Base-by-base conservation (phyloP, 53 echinoderm and acorn worm species). In the Stichopus horrens region DNA sequence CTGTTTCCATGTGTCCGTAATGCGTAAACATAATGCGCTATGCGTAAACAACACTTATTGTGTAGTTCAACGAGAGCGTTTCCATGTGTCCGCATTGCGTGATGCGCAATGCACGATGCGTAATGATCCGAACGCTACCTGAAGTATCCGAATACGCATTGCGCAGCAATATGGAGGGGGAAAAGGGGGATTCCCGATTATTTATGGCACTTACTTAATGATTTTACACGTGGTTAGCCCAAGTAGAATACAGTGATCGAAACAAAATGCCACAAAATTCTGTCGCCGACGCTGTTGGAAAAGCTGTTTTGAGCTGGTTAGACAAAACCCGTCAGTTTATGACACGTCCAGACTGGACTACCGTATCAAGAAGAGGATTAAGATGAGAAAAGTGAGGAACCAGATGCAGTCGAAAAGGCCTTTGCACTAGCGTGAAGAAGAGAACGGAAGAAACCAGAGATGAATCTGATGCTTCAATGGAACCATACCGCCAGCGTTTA, bases 321-420 rank as follows among this genome's bases (percentile, higher is more conserved):
- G 78, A 77, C 68, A 77, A 77, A 77, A 77, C 78, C 53, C 78
- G 78, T 77, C 78, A 77, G 53, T 77, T 7, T 53, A 77, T 77
- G 53, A 53, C 78, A 77, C 78, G 78, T 52, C 52, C 78, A 77
- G 78, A 77, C 53, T 9, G 53, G 78, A 77, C 78, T 77, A 51
- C 78, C 78, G 78, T 21, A 4, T 5, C 63, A 63, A 7, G 10
- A 63, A 10, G 16, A 63, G 9, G 10, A 16, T 13, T 13, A 16
- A 10, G 16, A 16, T 63, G 63, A 10, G 8, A 13, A 7, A 16
- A 63, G 10, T 16, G 7, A 13, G 4, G 0, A 63, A 63, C 4
- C 10, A 16, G 10, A 63, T 63, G 63, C 16, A 16, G 63, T 10
- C 63, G 63, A 13, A 16, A 63, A 37, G 37, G 37, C 37, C 37